Evolutionary conservation across 2,113 vertebrate species (phyloP).

Genomic region (Hyla sarda): DNA sequence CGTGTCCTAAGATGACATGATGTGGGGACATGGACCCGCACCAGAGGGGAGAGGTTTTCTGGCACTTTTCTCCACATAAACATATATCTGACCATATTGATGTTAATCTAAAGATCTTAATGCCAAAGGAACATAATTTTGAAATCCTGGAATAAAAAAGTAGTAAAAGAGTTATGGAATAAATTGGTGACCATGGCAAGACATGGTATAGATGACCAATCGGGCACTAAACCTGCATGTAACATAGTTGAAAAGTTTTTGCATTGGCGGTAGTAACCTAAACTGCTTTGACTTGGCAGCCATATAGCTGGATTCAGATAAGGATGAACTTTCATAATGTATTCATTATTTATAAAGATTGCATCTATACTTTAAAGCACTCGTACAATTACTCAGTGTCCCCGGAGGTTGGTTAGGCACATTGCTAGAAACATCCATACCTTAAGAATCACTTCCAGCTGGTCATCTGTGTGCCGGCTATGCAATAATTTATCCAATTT

Average conservation of each 20-base stretch:
- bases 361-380: neutral
- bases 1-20: too few species aligned
- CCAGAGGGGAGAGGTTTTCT: too few species aligned
- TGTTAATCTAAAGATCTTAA: too few species aligned
- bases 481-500: slow-evolving; percentile 19
- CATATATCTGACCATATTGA: too few species aligned
- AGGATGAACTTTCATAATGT: neutral
- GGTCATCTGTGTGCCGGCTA: neutral
- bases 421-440: neutral
- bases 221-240: neutral
- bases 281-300: neutral
- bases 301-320: neutral
- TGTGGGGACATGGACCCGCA: too few species aligned
- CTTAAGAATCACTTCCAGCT: slow-evolving; percentile 24
- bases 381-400: neutral
- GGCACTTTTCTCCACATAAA: too few species aligned
- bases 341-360: too few species aligned
- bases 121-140: too few species aligned
- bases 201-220: too few species aligned
- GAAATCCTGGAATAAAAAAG: too few species aligned
- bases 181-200: too few species aligned
- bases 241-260: neutral
- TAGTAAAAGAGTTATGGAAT: too few species aligned
- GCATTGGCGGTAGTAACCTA: neutral
- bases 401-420: neutral